Evolutionary conservation across 2,113 vertebrate species (phyloP), one percentile per base, ranked within the genome.

Genomic region (Amphiprion ocellaris): DNA sequence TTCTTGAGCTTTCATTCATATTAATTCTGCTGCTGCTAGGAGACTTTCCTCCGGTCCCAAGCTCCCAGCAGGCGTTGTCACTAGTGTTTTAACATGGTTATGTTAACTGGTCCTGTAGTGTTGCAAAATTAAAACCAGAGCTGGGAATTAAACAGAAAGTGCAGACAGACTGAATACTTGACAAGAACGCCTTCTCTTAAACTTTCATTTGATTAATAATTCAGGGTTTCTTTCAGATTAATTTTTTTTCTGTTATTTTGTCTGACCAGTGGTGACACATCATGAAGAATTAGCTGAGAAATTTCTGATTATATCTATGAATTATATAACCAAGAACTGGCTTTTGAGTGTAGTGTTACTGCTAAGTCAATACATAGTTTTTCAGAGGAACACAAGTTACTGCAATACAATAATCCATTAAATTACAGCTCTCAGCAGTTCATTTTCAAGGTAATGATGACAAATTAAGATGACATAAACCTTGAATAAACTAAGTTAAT

Each of bases 21-120:
- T 61, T 84, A 80, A 80, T 46, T 55, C 76, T 60, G 59, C 64
- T 55, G 52, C 74, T n/a, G 69, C 79, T 60, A 60, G 59, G 74
- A 77, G 79, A 28, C 64, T 60, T 62, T 80, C 67, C 64, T 77
- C 50, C 16, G 71, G 54, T 74, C 39, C 47, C 5, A 16, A 58
- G 72, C 69, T 81, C 77, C 72, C 75, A 64, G 69, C 75, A 69
- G 69, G 81, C 81, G 64, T 73, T 78, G 79, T 74, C 79, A 63
- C 64, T 46, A 9, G 2, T 21, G 23, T 70, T 70, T 78, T 69
- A 79, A 74, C 75, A 74, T 17, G 33, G 58, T 74, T 77, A 16
- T 28, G 44, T 54, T 78, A 74, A 83, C 69, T 53, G n/a, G 6
- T 37, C 6, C 1, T 33, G 63, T 11, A 30, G 21, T 21, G 21